Evolutionary conservation across 2,797 vertebrate genomes (phyloP).

Genomic region (Dendrocincla tyrannina): DNA sequence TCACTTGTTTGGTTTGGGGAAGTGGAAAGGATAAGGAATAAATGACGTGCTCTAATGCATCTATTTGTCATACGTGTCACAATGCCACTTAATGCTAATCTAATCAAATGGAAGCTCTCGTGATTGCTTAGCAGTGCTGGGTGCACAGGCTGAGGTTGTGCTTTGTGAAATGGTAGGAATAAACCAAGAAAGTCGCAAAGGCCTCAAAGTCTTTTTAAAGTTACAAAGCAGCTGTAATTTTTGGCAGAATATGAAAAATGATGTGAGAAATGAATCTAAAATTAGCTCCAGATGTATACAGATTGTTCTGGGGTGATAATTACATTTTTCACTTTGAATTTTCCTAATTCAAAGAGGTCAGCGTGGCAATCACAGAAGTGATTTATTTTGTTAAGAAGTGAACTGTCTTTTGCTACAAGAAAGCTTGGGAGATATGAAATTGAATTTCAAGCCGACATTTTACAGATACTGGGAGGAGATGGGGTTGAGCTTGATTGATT

Average conservation of each 20-base stretch:
- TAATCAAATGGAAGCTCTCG: conserved; percentile 86
- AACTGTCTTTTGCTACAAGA: conserved; percentile 88
- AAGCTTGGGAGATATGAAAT: conserved; percentile 84
- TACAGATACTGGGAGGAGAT: conserved; percentile 79
- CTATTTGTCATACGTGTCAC: conserved; percentile 94
- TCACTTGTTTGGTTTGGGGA: conserved; percentile 57
- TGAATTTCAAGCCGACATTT: conserved; percentile 83
- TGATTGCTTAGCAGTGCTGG: conserved; percentile 71
- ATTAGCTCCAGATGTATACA: conserved; percentile 81
- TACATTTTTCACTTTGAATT: conserved; percentile 83
- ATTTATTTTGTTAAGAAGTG: conserved; percentile 92
- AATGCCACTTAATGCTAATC: conserved; percentile 91
- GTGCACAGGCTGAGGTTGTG: conserved; percentile 43
- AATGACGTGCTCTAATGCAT: conserved; percentile 87
- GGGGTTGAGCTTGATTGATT: conserved; percentile 82
- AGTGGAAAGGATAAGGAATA: conserved; percentile 71
- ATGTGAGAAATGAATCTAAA: conserved; percentile 77
- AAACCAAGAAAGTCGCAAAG: conserved; percentile 28
- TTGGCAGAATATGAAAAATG: conserved; percentile 77
- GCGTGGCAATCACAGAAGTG: conserved; percentile 80
- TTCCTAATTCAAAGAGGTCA: conserved; percentile 86
- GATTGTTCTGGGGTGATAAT: conserved; percentile 81
- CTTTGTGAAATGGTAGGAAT: conserved; percentile 58
- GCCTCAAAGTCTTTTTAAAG: conserved; percentile 68
- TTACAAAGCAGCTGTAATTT: conserved; percentile 66